Evolutionary conservation across 2,113 vertebrate species (phyloP).

Genomic region (Oriolus oriolus): DNA sequence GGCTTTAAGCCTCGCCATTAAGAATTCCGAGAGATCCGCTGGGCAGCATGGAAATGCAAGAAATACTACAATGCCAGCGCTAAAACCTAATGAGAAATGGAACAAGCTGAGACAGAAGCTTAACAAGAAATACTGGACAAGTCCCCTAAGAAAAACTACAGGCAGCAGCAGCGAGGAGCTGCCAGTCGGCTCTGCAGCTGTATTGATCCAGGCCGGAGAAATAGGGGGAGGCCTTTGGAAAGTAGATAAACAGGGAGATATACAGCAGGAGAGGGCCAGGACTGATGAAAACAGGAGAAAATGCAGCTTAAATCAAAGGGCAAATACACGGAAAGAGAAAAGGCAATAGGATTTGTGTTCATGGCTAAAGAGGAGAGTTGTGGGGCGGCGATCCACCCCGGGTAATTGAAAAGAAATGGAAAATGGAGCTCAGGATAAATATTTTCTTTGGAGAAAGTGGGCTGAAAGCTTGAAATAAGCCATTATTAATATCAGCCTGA

Average conservation of each 20-base stretch:
- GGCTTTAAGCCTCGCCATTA: neutral
- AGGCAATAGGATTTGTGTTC: slow-evolving; percentile 68
- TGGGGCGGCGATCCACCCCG: neutral
- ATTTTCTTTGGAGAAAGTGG: neutral
- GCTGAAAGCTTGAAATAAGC: neutral
- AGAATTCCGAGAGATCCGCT: slow-evolving; percentile 63
- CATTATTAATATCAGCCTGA: neutral
- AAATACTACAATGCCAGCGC: slow-evolving; percentile 67
- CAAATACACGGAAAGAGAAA: slow-evolving; percentile 33
- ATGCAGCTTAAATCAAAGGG: slow-evolving; percentile 70
- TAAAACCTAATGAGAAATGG: slow-evolving; percentile 72
- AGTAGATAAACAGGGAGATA: slow-evolving; percentile 70
- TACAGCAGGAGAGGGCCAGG: slow-evolving; percentile 21
- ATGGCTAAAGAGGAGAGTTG: slow-evolving; percentile 27
- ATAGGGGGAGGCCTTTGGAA: slow-evolving; percentile 36
- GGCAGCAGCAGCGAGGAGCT: slow-evolving; percentile 25
- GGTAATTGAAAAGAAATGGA: slow-evolving; percentile 32
- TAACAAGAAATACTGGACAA: slow-evolving; percentile 74
- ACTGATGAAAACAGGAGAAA: slow-evolving; percentile 58
- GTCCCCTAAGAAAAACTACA: slow-evolving; percentile 63
- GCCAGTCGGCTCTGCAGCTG: slow-evolving; percentile 17
- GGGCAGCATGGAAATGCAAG: slow-evolving; percentile 47
- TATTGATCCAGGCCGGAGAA: slow-evolving; percentile 57
- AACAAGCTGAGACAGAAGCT: slow-evolving; percentile 69
- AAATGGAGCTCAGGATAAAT: neutral